Evolutionary conservation across 2,888 invertebrate genomes (phyloP).

Genomic region (Lumbricus terrestris): DNA sequence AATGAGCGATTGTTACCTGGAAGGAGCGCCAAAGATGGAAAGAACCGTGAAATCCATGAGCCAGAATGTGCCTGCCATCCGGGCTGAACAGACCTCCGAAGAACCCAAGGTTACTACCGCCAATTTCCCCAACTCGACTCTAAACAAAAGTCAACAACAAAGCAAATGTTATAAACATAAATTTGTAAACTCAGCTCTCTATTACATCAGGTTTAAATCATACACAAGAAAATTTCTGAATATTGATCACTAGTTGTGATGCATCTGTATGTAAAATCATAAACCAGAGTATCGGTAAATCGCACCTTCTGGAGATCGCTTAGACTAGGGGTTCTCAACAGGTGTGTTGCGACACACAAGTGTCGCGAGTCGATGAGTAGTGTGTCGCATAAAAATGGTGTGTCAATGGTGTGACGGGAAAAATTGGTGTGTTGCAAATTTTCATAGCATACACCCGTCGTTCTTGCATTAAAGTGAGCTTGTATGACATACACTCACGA

Average conservation of each 20-base stretch:
- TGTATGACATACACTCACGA: too few species aligned
- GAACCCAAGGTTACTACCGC: slow-evolving; percentile 90
- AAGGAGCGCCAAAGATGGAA: slow-evolving; percentile 77
- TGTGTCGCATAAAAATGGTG: too few species aligned
- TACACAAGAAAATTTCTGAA: background rate
- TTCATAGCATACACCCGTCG: too few species aligned
- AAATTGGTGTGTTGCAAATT: too few species aligned
- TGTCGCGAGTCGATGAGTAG: too few species aligned
- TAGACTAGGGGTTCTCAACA: too few species aligned
- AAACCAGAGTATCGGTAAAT: background rate
- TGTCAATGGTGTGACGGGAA: too few species aligned
- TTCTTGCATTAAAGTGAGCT: too few species aligned
- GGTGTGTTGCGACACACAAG: too few species aligned
- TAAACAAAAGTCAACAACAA: slow-evolving; percentile 31
- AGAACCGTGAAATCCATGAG: slow-evolving; percentile 87
- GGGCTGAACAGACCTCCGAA: slow-evolving; percentile 73
- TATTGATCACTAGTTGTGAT: background rate
- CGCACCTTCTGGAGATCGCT: background rate
- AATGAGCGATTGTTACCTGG: background rate
- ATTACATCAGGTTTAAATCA: too few species aligned
- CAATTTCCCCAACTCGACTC: slow-evolving; percentile 81
- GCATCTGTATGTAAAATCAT: background rate
- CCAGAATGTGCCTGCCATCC: slow-evolving; percentile 72
- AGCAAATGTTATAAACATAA: background rate
- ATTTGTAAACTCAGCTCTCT: background rate